A percentile compares a stretch with the other conserved stretches of the same genome.
phyloP scores from a whole-genome alignment of 2,888 invertebrate species.

The Xanthostigma xanthostigma region DNA sequence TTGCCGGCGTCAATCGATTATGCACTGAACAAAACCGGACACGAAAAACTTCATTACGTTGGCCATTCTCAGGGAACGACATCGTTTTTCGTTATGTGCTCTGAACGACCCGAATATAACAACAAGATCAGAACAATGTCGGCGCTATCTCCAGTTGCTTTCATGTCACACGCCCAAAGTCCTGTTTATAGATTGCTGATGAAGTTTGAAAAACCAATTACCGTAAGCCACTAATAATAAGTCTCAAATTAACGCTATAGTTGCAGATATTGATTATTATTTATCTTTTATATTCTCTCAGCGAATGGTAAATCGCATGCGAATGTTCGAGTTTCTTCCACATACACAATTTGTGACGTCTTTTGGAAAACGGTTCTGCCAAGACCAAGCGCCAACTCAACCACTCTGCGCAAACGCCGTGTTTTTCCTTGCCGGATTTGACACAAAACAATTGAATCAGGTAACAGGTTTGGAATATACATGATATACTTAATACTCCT shows the following conservation, averaged over 20 bases:
- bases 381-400: slow-evolving; percentile 22
- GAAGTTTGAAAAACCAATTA: slow-evolving; percentile 27
- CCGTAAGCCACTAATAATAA: slow-evolving; percentile 22
- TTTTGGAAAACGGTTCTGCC: slow-evolving; percentile 33
- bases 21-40: slow-evolving; percentile 39
- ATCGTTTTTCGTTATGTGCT: slow-evolving; percentile 48
- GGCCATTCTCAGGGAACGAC: slow-evolving; percentile 74
- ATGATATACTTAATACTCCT: slow-evolving; percentile 7
- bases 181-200: slow-evolving; percentile 29
- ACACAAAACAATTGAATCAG: slow-evolving; percentile 33
- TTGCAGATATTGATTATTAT: neutral
- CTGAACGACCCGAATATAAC: slow-evolving; percentile 49
- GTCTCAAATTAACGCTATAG: neutral
- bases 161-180: slow-evolving; percentile 37
- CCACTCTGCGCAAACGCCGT: slow-evolving; percentile 38
- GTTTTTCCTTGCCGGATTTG: slow-evolving; percentile 39
- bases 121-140: slow-evolving; percentile 48
- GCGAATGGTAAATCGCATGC: slow-evolving; percentile 28
- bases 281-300: neutral
- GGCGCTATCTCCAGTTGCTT: slow-evolving; percentile 55
- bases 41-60: slow-evolving; percentile 50
- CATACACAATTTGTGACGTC: slow-evolving; percentile 33
- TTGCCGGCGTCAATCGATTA: slow-evolving; percentile 70
- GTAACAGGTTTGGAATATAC: too few species aligned
- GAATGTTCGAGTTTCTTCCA: slow-evolving; percentile 49